Evolutionary conservation across 2,888 invertebrate species (phyloP).

Genomic region (Mythimna albipuncta): DNA sequence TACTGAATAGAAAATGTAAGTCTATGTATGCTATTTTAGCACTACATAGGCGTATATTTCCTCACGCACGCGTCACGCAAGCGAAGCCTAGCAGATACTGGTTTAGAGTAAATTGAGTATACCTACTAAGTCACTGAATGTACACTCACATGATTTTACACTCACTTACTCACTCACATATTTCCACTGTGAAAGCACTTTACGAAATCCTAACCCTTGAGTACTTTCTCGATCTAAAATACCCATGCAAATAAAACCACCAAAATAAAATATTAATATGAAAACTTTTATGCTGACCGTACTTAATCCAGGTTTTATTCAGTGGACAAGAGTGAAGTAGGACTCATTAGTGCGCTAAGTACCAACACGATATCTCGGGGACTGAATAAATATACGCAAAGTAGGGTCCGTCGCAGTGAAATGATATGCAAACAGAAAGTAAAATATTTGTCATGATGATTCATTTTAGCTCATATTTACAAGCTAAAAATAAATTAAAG

Average conservation of each 20-base stretch:
- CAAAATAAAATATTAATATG: neutral
- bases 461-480: no score
- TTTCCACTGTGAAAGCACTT: neutral
- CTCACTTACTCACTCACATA: no score
- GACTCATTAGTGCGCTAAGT: constrained; percentile 56
- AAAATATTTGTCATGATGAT: neutral
- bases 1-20: no score
- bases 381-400: constrained; percentile 29
- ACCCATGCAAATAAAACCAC: neutral
- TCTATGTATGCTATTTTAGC: no score
- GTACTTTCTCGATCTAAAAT: constrained; percentile 3
- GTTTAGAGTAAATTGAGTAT: neutral
- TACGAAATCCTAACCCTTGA: neutral
- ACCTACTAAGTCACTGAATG: no score
- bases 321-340: constrained; percentile 56
- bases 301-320: constrained; percentile 53
- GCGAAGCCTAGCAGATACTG: no score
- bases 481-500: no score
- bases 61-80: no score
- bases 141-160: no score
- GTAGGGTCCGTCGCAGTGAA: constrained; percentile 14
- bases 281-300: constrained; percentile 32
- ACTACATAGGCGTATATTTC: no score
- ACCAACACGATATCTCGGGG: constrained; percentile 34
- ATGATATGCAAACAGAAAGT: constrained; percentile 14